Evolutionary conservation across 2,113 vertebrate species (phyloP), one percentile per base, ranked within the genome.

Genomic region (Anoplopoma fimbria): DNA sequence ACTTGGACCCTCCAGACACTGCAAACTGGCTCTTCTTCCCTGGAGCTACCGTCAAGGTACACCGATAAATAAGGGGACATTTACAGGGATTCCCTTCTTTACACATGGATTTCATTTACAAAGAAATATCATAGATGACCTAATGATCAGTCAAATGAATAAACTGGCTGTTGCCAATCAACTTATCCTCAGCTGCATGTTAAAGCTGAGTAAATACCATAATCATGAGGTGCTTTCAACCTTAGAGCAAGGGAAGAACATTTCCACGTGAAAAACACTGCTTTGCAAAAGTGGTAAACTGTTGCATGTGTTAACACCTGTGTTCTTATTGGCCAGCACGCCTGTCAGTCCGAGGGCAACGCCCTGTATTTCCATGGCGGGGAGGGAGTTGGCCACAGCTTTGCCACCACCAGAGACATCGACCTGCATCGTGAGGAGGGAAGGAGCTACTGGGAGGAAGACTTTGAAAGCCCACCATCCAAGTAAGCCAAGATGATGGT

Each of bases 11-110:
- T 45, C 95, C 96, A 60, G 96, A 99, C 94, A 99, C 98, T 0
- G 97, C 96, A 87, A 99, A 99, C 94, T 99, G 98, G 98, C 96
- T 99, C 76, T 99, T 99, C 92, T 99, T 99, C 87, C 98, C 98
- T 36, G 98, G 98, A 84, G 98, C 98, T 72, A 99, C 96, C 3
- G 92, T 99, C 67, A 99, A 99, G 98, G 98, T 99, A 88, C 40
- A 38, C 10, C 0, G 7, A 49, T 49, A 36, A 81, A 63, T 6
- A n/a, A 17, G 1, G 27, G 0, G 5, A 29, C 21, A 71, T 38
- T 65, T 9, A 21, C 17, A 47, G 70, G 23, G 23, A 60, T 36
- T 47, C 12, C 8, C 25, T 55, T 1, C 17, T 69, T 49, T 49
- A 69, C 27, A 34, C 38, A 49, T 71, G 36, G 15, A 57, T 73